Percentiles rank a stretch among this genome's conserved stretches.
Evolutionary conservation across 1,140 invertebrate species (phyloP).

Genomic region (Hyles vespertilio): DNA sequence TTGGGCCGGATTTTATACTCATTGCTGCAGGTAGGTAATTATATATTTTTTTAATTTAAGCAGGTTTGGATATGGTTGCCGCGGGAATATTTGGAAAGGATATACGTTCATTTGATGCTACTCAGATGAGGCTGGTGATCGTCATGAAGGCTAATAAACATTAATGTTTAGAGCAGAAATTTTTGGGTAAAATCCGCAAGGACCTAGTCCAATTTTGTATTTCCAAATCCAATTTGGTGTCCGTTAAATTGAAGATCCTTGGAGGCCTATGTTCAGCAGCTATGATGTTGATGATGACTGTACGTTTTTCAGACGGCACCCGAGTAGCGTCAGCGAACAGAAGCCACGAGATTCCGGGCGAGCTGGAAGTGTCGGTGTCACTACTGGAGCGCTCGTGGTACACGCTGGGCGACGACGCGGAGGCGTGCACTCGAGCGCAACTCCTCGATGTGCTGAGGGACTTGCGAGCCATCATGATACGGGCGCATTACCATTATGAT

Average conservation of each 20-base stretch:
- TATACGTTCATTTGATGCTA: too few relatives aligned
- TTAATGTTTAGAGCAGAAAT: not conserved
- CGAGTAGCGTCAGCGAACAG: conserved; percentile 84
- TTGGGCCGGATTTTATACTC: conserved; percentile 90
- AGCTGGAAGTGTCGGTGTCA: conserved; percentile 78
- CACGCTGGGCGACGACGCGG: conserved; percentile 75
- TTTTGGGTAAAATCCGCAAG: too few relatives aligned
- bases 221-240: too few relatives aligned
- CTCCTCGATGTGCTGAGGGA: conserved; percentile 91
- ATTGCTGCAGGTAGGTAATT: conserved; percentile 76
- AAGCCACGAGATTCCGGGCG: conserved; percentile 73
- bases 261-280: too few relatives aligned
- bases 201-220: too few relatives aligned
- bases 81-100: too few relatives aligned
- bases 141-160: not conserved
- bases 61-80: not conserved
- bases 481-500: conserved; percentile 95
- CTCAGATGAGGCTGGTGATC: too few relatives aligned
- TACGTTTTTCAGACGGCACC: conserved; percentile 76
- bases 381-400: conserved; percentile 86
- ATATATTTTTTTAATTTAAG: not conserved
- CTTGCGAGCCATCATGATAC: conserved; percentile 87
- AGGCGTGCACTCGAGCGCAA: conserved; percentile 82
- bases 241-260: too few relatives aligned
- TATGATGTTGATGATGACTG: not conserved